Percentiles rank a stretch among this genome's conserved stretches.
These are phyloP conservation scores for Gasteruption jaculator DNA, from an alignment of 2,888 invertebrate genomes.

Conservation along the genomic window DNA sequence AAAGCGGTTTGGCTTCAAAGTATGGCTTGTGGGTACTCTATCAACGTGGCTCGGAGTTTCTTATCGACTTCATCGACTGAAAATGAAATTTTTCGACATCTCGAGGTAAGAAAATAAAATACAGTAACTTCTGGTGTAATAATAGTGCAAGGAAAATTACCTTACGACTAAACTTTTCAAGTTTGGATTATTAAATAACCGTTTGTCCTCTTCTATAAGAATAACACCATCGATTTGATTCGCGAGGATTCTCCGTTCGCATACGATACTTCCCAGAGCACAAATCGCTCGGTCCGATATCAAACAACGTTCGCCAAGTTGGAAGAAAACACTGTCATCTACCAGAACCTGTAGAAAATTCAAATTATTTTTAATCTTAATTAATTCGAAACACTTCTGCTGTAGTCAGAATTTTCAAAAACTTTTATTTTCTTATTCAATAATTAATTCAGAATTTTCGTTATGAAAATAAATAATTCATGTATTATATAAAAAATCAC, in stretches of 20 bases:
- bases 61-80: too few relatives aligned
- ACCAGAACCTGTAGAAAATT: slow-evolving; percentile 22
- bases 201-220: slow-evolving; percentile 34
- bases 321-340: slow-evolving; percentile 23
- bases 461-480: background rate
- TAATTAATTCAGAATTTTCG: background rate
- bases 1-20: too few relatives aligned
- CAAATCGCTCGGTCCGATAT: slow-evolving; percentile 44
- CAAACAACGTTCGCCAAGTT: slow-evolving; percentile 18
- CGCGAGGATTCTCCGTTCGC: slow-evolving; percentile 34
- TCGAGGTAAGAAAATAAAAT: too few relatives aligned
- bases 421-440: too few relatives aligned
- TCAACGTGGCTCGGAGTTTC: too few relatives aligned
- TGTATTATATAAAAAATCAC: too few relatives aligned
- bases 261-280: slow-evolving; percentile 36
- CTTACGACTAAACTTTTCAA: slow-evolving; percentile 46
- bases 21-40: too few relatives aligned
- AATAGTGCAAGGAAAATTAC: slow-evolving; percentile 31
- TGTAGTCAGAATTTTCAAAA: too few relatives aligned
- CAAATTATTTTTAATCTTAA: background rate
- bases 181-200: slow-evolving; percentile 41
- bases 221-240: slow-evolving; percentile 32
- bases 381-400: too few relatives aligned
- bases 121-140: background rate
- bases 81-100: too few relatives aligned